Evolutionary conservation across 2,113 vertebrate genomes (phyloP).

Genomic region (Pristiophorus japonicus): DNA sequence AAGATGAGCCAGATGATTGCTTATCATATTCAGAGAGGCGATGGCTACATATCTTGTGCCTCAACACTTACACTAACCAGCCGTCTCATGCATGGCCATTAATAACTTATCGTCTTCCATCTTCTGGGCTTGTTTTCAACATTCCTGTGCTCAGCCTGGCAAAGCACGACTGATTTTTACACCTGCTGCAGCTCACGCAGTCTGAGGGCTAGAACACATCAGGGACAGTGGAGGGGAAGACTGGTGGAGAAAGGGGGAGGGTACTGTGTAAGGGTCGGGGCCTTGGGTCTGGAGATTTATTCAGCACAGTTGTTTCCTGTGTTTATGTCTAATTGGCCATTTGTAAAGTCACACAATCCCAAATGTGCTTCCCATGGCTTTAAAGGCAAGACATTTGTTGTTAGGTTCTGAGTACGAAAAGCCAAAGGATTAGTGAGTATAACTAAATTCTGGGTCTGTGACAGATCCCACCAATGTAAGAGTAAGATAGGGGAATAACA

Average conservation of each 20-base stretch:
- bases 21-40: conserved; percentile 47
- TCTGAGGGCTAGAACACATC: conserved; percentile 3
- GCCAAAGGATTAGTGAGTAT: conserved; percentile 20
- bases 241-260: not conserved
- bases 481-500: not conserved
- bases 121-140: conserved; percentile 45
- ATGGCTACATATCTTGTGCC: conserved; percentile 46
- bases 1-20: too few species aligned
- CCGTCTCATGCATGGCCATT: conserved; percentile 53
- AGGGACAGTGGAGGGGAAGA: not conserved
- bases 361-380: conserved; percentile 22
- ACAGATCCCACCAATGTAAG: not conserved
- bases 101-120: conserved; percentile 47
- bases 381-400: conserved; percentile 28
- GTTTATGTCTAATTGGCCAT: conserved; percentile 31
- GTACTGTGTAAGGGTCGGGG: not conserved
- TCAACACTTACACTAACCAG: conserved; percentile 52
- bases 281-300: conserved; percentile 26
- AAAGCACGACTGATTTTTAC: conserved; percentile 51
- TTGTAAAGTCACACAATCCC: conserved; percentile 31
- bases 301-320: conserved; percentile 26
- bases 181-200: conserved; percentile 52
- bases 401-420: conserved; percentile 17
- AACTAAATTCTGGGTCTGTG: conserved; percentile 16
- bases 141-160: conserved; percentile 44